Base-by-base conservation (phyloP, 2,797 vertebrate genomes). In the Coregonus suidteri region DNA sequence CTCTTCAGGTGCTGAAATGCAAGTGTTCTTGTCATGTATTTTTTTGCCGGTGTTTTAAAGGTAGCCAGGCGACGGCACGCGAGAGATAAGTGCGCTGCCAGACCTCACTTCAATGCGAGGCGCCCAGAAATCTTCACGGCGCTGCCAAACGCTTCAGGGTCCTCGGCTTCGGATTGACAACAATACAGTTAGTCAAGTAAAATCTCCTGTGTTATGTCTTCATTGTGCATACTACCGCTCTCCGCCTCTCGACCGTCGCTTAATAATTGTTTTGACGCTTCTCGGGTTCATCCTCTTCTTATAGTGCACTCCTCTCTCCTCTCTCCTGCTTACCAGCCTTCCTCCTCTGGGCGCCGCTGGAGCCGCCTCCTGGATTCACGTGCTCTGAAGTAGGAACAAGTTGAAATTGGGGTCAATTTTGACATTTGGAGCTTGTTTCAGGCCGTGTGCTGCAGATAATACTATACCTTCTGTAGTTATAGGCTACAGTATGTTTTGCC, bases 321-420 rank as follows among this genome's bases (percentile, higher is more conserved):
- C 84, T 87, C 67, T 78, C 84, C 81, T 83, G 82, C 78, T 89
- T 77, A 78, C 80, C 80, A 77, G 77, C 83, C 79, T 79, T 82
- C 74, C 84, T 20, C 11, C 83, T 86, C 80, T 73, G 75, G 77
- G 78, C 82, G 91, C 89, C 90, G 85, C 82, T 77, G 82, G 92
- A 86, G 89, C 92, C 91, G 89, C 92, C 92, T 88, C 84, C 87
- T 77, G 76, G 82, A 86, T 90, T 94, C 89, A 92, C 90, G 90
- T 82, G 62, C 76, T 84, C 82, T 82, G 75, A 85, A 87, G 85
- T 83, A 88, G 87, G 84, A 81, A 80, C 81, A 20, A 71, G 4
- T 65, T 59, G n/a, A 62, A 25, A n/a, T 62, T 25, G n/a, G 59
- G 59, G n/a, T 20, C 20, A 62, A 20, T 62, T 62, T 25, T 13